Evolutionary conservation across 1,140 invertebrate species (phyloP).

Genomic region (Himalopsyche phryganea): DNA sequence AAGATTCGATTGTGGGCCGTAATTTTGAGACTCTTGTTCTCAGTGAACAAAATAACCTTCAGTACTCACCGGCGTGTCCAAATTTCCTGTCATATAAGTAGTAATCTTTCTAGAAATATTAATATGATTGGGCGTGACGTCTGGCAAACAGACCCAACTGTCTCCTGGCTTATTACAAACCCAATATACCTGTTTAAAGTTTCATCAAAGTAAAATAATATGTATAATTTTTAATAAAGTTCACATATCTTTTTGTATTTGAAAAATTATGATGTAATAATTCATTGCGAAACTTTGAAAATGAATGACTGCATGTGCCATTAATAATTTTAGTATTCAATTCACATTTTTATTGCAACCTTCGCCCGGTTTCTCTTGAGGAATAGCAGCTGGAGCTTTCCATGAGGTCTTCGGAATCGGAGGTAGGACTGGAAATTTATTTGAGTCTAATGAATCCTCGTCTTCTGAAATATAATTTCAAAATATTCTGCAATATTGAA

Average conservation of each 20-base stretch:
- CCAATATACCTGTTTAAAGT: conserved; percentile 60
- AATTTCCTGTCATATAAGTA: conserved; percentile 66
- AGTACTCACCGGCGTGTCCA: conserved; percentile 59
- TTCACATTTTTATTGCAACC: conserved; percentile 15
- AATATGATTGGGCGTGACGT: conserved; percentile 69
- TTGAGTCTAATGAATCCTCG: background rate
- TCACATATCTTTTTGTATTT: no score
- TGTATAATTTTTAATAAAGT: background rate
- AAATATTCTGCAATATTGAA: no score
- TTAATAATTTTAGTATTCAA: background rate
- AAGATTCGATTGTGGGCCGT: no score
- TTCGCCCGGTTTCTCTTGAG: conserved; percentile 15
- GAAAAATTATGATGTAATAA: no score
- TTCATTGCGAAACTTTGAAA: no score
- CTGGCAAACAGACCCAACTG: conserved; percentile 68
- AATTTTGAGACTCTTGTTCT: no score
- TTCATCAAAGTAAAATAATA: background rate
- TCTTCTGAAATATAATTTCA: background rate
- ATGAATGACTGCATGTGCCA: no score
- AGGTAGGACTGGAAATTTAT: conserved; percentile 5
- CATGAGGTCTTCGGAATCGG: conserved; percentile 7
- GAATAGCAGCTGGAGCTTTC: conserved; percentile 8
- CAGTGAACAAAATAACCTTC: no score
- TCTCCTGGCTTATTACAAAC: conserved; percentile 66
- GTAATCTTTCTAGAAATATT: conserved; percentile 61